Base-by-base conservation (phyloP, 2,888 invertebrate species). In the Bunonema sp. region DNA sequence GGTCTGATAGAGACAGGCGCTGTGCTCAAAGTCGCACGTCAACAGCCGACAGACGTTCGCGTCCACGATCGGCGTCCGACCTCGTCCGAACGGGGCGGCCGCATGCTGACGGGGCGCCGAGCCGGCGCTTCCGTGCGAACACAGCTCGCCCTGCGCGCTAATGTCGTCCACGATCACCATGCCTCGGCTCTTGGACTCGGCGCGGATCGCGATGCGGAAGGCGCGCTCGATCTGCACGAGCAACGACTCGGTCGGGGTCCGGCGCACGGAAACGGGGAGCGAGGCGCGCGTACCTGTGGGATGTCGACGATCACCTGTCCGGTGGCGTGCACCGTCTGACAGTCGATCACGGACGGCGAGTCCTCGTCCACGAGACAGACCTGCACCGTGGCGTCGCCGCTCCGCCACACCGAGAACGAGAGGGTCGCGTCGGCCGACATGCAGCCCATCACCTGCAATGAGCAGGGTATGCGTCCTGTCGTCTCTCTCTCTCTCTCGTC, bases 21-120 rank as follows among this genome's bases (percentile, higher is more conserved):
- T 45, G 15, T 45, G 32, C 34, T 61, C 49, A 36, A 65, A 65
- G 37, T 59, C 53, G 42, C 65, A 65, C 5, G 53, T 47, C 4
- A 65, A 39, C 7, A 65, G 44, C 18, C 65, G 49, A 34, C 65
- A 65, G 5, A 65, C 65, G 46, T 65, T 65, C 19, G 52, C 45
- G 43, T 61, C 59, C 4, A 55, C n/a, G n/a, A n/a, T n/a, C n/a
- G n/a, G n/a, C n/a, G n/a, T n/a, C n/a, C n/a, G n/a, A n/a, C n/a
- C n/a, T n/a, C n/a, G 37, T 23, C 22, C 37, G 24, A 16, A 21
- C 3, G 2, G 18, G 16, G 4, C 2, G 39, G 34, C 5, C 33
- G 19, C 10, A 34, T 34, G 24, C 32, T 32, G 16, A 12, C 29
- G 28, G 10, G 42, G 18, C n/a, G 23, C 16, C 3, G 42, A 44